Base-by-base conservation (phyloP, 1,140 invertebrate species). In the Anastatus disparis region DNA sequence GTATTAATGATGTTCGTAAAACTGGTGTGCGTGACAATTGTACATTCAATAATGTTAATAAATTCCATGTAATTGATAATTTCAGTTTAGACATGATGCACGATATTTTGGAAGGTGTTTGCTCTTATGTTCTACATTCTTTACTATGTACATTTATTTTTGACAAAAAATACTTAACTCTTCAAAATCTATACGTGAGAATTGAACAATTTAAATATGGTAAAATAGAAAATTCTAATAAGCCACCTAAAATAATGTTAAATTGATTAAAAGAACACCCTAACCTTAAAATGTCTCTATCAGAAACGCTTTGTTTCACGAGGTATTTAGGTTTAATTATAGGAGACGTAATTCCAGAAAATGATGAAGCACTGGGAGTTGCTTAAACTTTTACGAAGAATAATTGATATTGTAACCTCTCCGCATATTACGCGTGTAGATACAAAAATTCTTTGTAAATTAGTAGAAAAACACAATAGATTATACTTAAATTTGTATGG, bases 291-390 rank as follows among this genome's bases (percentile, higher is more conserved):
- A 15, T 24, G 9, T n/a, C 1, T n/a, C n/a, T n/a, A n/a, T n/a
- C n/a, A n/a, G n/a, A n/a, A n/a, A n/a, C n/a, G n/a, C n/a, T n/a
- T n/a, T 63, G 20, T 53, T 73, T 73, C 48, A 26, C 65, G 52
- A 13, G 22, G 50, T 59, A 73, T 59, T 70, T 75, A 48, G 62
- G 62, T 27, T 40, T 75, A 15, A 38, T 75, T 3, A 24, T 70
- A 40, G 74, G 71, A 1, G 38, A 72, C 35, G 10, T 15, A 15
- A 46, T 46, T n/a, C 12, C 10, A 15, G 4, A n/a, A 46, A n/a
- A 46, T 46, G 17, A 46, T n/a, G 44, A n/a, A 46, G 17, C 44
- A 46, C 17, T 46, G 44, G 44, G 8, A 6, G 6, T 46, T 46
- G 17, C 6, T 46, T 17, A 46, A 12, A 46, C 6, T 15, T n/a